These are phyloP conservation scores for Cichlasoma orientale DNA, from an alignment of 2,797 vertebrate species.

Conservation along the genomic window DNA sequence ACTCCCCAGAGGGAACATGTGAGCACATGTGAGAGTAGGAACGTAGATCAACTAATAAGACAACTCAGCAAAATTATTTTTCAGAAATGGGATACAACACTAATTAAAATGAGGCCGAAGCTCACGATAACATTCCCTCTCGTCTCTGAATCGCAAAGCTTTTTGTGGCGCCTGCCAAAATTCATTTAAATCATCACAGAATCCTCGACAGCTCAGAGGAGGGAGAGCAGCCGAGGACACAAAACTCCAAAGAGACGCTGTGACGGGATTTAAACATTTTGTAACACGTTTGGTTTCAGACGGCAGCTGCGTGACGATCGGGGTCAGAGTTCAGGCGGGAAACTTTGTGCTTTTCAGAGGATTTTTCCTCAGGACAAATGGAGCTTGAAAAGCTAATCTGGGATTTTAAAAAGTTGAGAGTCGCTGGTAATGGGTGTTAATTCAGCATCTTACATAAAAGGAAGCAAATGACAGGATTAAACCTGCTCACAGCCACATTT, in stretches of 20 bases:
- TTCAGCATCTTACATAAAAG: conserved; percentile 6
- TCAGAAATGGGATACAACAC: fast-evolving
- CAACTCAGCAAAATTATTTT: background rate
- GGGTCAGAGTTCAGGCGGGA: background rate
- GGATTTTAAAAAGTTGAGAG: conserved; percentile 10
- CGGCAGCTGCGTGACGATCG: conserved; percentile 20
- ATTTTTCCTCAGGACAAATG: conserved; percentile 7
- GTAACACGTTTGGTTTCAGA: background rate
- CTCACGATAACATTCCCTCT: background rate
- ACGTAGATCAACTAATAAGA: background rate
- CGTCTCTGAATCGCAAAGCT: background rate
- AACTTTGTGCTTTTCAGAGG: conserved; percentile 4
- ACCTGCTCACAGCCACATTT: background rate
- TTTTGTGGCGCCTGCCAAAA: background rate
- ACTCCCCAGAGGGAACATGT: too few species aligned
- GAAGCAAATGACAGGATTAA: conserved; percentile 15
- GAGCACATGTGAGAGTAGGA: background rate
- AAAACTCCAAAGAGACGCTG: background rate
- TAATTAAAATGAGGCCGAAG: too few species aligned
- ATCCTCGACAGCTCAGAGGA: background rate
- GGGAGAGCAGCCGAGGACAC: background rate
- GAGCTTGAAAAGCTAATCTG: conserved; percentile 21
- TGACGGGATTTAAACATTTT: conserved; percentile 4
- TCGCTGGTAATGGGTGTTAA: background rate
- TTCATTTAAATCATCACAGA: background rate